Conservation (phyloP, 2,113 vertebrate species). For the Brachyhypopomus gauderio region DNA sequence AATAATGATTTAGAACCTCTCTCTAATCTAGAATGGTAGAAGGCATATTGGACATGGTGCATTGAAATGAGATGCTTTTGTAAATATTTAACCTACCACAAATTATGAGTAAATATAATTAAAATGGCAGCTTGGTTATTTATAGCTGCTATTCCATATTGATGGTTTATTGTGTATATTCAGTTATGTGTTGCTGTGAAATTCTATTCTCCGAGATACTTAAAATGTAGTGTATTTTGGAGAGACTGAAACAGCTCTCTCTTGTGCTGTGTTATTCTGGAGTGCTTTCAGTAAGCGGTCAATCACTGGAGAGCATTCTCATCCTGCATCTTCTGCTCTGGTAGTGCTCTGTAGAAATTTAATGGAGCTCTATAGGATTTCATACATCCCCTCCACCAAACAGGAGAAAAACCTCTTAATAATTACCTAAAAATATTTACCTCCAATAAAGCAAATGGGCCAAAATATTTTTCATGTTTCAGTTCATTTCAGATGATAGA, state of each 20-base stretch:
- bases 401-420: neutral
- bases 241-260: neutral
- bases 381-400: neutral
- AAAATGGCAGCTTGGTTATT: no score
- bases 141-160: no score
- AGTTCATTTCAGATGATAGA: neutral
- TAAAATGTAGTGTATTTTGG: slow-evolving; percentile 22
- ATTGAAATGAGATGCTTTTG: no score
- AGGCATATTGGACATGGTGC: no score
- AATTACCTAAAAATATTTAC: neutral
- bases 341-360: neutral
- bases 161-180: no score
- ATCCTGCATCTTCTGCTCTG: neutral
- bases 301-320: neutral
- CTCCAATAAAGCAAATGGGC: neutral
- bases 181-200: no score
- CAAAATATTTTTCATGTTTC: slow-evolving; percentile 11
- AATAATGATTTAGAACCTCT: no score
- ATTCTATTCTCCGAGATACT: neutral
- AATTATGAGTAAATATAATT: no score
- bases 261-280: slow-evolving; percentile 6
- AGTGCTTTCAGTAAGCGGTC: slow-evolving; percentile 16
- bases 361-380: neutral
- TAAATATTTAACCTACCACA: no score
- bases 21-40: no score